phyloP scores from a whole-genome alignment of 2,888 invertebrate genomes.

The Tetranychus piercei region DNA sequence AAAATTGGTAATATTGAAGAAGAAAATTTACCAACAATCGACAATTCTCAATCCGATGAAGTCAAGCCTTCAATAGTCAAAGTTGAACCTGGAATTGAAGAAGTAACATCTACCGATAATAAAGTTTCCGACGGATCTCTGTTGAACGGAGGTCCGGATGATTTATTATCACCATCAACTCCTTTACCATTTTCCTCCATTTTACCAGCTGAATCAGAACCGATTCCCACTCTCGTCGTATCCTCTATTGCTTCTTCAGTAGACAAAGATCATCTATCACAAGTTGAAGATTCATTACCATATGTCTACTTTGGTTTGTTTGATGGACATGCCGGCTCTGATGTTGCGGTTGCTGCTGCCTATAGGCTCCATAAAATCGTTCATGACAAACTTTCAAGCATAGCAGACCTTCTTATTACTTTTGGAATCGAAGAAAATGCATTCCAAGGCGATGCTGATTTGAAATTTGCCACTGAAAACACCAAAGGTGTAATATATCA shows the following conservation, averaged over 20 bases:
- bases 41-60: too few species aligned
- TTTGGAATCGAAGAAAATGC: slow-evolving; percentile 17
- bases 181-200: slow-evolving; percentile 11
- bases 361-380: slow-evolving; percentile 57
- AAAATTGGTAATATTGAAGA: too few species aligned
- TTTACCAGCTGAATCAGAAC: background rate
- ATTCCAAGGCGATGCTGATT: background rate
- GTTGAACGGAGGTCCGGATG: background rate
- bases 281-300: slow-evolving; percentile 36
- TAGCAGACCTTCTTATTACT: slow-evolving; percentile 20
- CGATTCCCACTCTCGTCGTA: background rate
- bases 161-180: slow-evolving; percentile 16
- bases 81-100: too few species aligned
- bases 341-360: slow-evolving; percentile 56
- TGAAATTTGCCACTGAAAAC: slow-evolving; percentile 14
- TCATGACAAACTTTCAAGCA: slow-evolving; percentile 36
- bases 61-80: too few species aligned
- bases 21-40: too few species aligned
- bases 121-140: too few species aligned
- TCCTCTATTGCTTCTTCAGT: background rate
- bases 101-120: too few species aligned
- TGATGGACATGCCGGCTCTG: slow-evolving; percentile 67
- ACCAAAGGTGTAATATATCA: slow-evolving; percentile 13
- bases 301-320: slow-evolving; percentile 61
- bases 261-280: background rate